Conservation (phyloP, 2,888 invertebrate species). For the Drosophila setosimentum region DNA sequence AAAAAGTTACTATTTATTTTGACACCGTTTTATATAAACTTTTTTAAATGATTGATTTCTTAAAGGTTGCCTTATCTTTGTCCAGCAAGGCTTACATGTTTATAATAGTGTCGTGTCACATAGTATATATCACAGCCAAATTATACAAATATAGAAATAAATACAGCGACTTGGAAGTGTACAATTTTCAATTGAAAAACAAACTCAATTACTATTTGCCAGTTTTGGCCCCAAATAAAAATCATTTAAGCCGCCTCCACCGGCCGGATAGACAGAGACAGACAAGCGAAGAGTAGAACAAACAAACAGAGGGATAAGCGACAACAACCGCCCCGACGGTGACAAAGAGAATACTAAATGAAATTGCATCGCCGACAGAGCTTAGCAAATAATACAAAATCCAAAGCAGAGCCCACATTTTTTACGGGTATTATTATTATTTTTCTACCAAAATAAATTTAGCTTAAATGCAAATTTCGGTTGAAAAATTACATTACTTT, state of each 20-base stretch:
- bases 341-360: constrained; percentile 26
- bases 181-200: constrained; percentile 30
- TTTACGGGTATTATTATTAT: constrained; percentile 30
- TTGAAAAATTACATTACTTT: constrained; percentile 27
- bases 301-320: constrained; percentile 40
- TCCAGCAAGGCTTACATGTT: background rate
- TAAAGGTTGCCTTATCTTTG: background rate
- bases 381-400: constrained; percentile 51
- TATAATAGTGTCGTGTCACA: background rate
- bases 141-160: background rate
- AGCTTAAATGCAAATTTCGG: constrained; percentile 52
- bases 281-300: constrained; percentile 19
- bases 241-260: constrained; percentile 46
- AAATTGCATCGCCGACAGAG: constrained; percentile 30
- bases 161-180: background rate
- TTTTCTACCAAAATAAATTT: constrained; percentile 39
- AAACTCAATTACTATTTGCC: constrained; percentile 35
- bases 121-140: background rate
- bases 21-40: background rate
- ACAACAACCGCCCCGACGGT: constrained; percentile 1
- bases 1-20: background rate
- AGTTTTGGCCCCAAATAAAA: constrained; percentile 17
- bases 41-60: background rate
- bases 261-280: background rate
- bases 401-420: constrained; percentile 16